These are phyloP conservation scores for Caenorhabditis sp. DNA, from an alignment of 2,888 invertebrate genomes.

Conservation along the genomic window DNA sequence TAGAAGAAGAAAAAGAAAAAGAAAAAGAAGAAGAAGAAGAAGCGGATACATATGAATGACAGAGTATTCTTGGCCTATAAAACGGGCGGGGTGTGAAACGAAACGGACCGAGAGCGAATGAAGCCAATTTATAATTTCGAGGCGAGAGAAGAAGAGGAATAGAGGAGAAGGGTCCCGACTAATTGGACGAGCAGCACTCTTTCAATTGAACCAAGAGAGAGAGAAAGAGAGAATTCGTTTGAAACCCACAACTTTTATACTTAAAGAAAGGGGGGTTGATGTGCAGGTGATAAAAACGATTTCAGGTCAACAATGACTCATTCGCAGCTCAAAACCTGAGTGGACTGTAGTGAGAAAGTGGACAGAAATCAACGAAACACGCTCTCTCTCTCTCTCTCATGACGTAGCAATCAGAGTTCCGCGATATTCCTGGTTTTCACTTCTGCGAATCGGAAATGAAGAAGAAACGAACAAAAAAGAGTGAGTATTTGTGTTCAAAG, in stretches of 20 bases:
- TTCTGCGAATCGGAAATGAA: background rate
- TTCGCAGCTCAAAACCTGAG: background rate
- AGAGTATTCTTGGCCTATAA: background rate
- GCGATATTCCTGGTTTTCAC: background rate
- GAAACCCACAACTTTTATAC: too few relatives aligned
- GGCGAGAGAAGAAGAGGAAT: conserved; percentile 11
- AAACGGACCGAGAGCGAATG: conserved; percentile 21
- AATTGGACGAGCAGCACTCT: conserved; percentile 16
- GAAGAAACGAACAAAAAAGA: background rate
- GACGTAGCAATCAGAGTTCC: background rate
- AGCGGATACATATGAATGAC: conserved; percentile 2
- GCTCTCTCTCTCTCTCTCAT: background rate
- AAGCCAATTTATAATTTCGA: conserved; percentile 53
- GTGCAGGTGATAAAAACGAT: conserved; percentile 11
- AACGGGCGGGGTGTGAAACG: conserved; percentile 8
- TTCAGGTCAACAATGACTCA: conserved; percentile 47
- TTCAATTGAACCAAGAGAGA: conserved; percentile 2
- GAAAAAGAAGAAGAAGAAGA: background rate
- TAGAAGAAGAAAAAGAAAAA: background rate
- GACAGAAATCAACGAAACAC: too few relatives aligned
- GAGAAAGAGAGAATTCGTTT: too few relatives aligned
- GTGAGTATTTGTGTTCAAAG: background rate
- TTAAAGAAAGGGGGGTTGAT: background rate
- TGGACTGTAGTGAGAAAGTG: background rate
- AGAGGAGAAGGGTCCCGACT: conserved; percentile 20